Conservation (phyloP, 2,113 vertebrate genomes). For the Balaenoptera acutorostrata region DNA sequence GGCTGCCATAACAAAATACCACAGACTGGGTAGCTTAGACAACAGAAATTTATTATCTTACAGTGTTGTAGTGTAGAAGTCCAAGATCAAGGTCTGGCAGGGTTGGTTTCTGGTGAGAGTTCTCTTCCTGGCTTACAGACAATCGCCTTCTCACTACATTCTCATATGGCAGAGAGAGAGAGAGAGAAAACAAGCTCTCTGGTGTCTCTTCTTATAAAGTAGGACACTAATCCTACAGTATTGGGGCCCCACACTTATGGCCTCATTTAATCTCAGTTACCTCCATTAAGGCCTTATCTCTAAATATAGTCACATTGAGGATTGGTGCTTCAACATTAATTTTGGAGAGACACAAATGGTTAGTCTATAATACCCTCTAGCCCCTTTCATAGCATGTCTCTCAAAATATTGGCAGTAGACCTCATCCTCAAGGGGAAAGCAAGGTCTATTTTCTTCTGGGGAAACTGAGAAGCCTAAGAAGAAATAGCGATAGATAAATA, state of each 20-base stretch:
- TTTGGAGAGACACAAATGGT: not conserved
- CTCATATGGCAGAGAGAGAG: not conserved
- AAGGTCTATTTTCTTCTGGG: not conserved
- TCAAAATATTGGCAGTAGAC: not conserved
- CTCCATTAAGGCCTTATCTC: not conserved
- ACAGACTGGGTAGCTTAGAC: not conserved
- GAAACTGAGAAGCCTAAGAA: not conserved
- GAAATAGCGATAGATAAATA: not conserved
- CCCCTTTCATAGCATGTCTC: not conserved
- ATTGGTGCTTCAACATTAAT: not conserved
- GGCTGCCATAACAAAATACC: not conserved
- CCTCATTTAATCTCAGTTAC: not conserved
- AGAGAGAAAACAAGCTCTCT: not conserved
- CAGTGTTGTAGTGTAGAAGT: not conserved
- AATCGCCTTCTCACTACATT: not conserved
- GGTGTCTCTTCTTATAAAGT: not conserved
- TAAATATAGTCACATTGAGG: not conserved
- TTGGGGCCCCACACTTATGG: too few relatives aligned
- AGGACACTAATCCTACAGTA: not conserved
- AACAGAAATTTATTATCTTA: not conserved
- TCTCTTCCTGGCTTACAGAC: not conserved
- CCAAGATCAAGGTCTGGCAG: not conserved
- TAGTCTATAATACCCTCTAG: too few relatives aligned
- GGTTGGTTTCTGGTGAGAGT: not conserved
- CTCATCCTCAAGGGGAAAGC: not conserved